Percentiles rank a stretch among this genome's conserved stretches.
phyloP scores from a whole-genome alignment of 2,113 vertebrate genomes.

The Erythrolamprus reginae region DNA sequence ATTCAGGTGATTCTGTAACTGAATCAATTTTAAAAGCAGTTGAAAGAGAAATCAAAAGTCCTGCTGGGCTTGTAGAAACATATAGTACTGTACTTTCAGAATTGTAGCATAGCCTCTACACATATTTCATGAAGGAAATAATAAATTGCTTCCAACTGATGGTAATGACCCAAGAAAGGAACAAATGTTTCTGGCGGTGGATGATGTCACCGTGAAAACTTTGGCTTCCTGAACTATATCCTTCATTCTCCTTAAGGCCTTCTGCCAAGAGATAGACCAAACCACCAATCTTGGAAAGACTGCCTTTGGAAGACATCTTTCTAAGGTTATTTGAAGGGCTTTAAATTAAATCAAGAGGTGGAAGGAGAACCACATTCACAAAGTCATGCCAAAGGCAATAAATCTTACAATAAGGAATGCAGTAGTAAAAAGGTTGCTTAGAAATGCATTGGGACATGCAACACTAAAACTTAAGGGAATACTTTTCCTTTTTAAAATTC shows the following conservation, averaged over 20 bases:
- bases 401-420: background rate
- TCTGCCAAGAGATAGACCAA: background rate
- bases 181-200: background rate
- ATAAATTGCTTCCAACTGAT: background rate
- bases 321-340: background rate
- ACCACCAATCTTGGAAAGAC: background rate
- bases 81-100: background rate
- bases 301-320: background rate
- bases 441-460: background rate
- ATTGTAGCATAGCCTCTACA: background rate
- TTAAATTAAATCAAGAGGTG: background rate
- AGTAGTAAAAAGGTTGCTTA: background rate
- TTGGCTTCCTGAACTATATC: background rate
- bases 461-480: background rate
- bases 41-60: background rate
- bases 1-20: background rate
- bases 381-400: background rate
- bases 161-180: background rate
- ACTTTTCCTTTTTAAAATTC: too few species aligned
- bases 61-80: background rate
- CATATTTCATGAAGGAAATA: background rate
- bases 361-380: background rate
- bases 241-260: background rate
- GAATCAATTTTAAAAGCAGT: background rate
- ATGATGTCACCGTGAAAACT: background rate